A percentile compares a stretch with the other conserved stretches of the same genome.
Evolutionary conservation across 1,140 invertebrate species (phyloP).

Genomic region (Telenomus remus): DNA sequence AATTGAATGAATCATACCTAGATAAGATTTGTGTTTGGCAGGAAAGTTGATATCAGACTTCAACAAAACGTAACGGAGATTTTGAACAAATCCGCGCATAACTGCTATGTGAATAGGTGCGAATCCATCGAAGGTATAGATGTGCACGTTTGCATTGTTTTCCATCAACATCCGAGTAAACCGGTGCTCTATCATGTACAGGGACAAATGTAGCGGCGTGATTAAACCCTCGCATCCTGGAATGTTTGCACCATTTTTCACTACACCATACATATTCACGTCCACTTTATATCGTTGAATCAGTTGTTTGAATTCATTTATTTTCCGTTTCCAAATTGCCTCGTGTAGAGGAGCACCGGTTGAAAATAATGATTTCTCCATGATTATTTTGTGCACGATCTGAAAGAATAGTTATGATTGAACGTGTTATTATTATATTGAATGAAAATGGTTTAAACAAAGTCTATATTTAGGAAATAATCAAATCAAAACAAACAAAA

Average conservation of each 20-base stretch:
- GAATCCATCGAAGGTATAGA: conserved; percentile 6
- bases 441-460: too few species aligned
- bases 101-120: conserved; percentile 10
- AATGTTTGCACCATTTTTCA: not conserved
- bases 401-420: too few species aligned
- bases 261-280: not conserved
- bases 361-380: too few species aligned
- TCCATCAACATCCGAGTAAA: conserved; percentile 1
- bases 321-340: too few species aligned
- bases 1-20: too few species aligned
- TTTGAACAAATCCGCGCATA: conserved; percentile 1
- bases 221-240: not conserved
- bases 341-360: too few species aligned
- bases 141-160: not conserved
- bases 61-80: conserved; percentile 4
- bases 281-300: not conserved
- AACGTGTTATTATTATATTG: too few species aligned
- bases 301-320: not conserved
- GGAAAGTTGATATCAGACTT: conserved; percentile 6
- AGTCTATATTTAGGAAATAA: too few species aligned
- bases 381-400: too few species aligned
- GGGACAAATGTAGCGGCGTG: not conserved
- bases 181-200: not conserved
- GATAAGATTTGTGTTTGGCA: not conserved
- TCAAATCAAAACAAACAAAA: too few species aligned